Percentiles rank a stretch among this genome's conserved stretches.
Conservation (phyloP, 2,113 vertebrate species). For the Petrocephalus microphthalmus region DNA sequence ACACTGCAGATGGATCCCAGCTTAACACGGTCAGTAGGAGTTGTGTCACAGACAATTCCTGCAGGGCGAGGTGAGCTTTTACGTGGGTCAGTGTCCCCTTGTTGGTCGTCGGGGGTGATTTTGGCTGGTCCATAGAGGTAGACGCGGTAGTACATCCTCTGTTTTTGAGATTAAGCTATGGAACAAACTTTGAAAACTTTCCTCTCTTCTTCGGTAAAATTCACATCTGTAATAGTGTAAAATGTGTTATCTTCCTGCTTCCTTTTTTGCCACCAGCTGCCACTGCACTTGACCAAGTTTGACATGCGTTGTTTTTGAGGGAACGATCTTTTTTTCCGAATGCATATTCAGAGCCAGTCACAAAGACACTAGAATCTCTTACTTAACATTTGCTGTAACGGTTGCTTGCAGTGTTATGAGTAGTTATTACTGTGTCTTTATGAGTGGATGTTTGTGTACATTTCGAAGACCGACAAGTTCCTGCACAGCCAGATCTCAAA, state of each 20-base stretch:
- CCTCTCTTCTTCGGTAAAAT: background rate
- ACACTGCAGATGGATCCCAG: slow-evolving; percentile 21
- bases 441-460: background rate
- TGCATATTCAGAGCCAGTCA: background rate
- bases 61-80: slow-evolving; percentile 20
- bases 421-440: background rate
- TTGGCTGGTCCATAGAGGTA: background rate
- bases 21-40: slow-evolving; percentile 11
- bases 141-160: background rate
- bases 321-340: background rate
- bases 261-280: background rate
- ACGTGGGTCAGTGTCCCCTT: background rate
- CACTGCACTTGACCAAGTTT: background rate
- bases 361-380: background rate
- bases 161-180: background rate
- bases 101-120: background rate
- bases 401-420: background rate
- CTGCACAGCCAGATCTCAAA: slow-evolving; percentile 32
- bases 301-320: background rate
- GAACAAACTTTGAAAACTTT: background rate
- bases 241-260: background rate
- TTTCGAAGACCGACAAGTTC: slow-evolving; percentile 40
- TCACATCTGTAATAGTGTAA: background rate
- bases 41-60: slow-evolving; percentile 27
- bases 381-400: background rate